Base-by-base conservation (phyloP, 2,113 vertebrate species). In the Anarhynchus alexandrinus region DNA sequence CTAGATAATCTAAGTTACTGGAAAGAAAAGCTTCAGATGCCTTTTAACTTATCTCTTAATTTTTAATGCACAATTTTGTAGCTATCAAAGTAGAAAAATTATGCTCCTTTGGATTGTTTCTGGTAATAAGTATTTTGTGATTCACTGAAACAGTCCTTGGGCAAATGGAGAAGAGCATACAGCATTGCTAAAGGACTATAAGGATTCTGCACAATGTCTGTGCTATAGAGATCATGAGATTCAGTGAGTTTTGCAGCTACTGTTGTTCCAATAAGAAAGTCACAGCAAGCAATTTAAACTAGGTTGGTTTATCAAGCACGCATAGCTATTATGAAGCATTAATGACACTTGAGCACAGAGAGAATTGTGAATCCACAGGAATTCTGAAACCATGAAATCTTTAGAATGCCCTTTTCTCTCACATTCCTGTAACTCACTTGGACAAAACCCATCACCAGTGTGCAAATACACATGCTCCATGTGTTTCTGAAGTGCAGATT, bases 371-470 rank as follows among this genome's bases (percentile, higher is more conserved):
- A 57, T 76, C 21, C 36, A 64, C 0, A 0, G 29, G 49, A 86
- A 64, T 64, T 70, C 57, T 45, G 55, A 81, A 55, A 62, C 10
- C 19, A 30, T 51, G 10, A 59, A 51, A 40, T 59, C 20, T 30
- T 92, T 19, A 65, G 43, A 81, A 76, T 32, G 65, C 7, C 22
- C 1, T 55, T 78, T 72, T 55, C n/a, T n/a, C 16, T 45, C 64
- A 71, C 16, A 26, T 77, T 93, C 82, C 40, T 81, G 87, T 93
- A 94, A 88, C 95, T 96, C 69, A 78, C 8, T 69, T 70, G 65
- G 55, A 95, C 65, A 97, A 96, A 94, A 96, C 45, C 58, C 83
- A 93, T 95, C 81, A 96, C 65, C 92, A 87, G 73, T 94, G 86
- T 95, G 91, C n/a, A 61, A 97, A 95, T 76, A 95, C 18, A 92